These are phyloP conservation scores for Plestiodon gilberti DNA, from an alignment of 2,113 vertebrate genomes.

Conservation along the genomic window DNA sequence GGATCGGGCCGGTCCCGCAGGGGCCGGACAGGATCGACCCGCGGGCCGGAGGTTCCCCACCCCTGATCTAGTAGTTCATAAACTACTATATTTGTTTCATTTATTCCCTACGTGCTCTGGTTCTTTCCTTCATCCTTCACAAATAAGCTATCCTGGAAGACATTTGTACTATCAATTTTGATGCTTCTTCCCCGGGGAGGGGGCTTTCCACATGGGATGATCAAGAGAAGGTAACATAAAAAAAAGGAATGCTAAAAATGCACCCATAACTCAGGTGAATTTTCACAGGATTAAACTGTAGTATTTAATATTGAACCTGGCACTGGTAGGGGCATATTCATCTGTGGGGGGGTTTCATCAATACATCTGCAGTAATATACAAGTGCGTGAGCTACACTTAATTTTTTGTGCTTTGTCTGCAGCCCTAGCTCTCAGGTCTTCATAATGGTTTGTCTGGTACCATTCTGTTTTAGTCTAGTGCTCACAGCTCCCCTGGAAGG, in stretches of 20 bases:
- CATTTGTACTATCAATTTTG: neutral
- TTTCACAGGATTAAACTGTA: neutral
- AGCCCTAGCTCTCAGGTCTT: neutral
- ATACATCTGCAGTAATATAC: neutral
- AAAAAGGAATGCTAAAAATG: neutral
- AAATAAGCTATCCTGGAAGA: neutral
- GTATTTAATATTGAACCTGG: neutral
- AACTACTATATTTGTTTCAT: too few relatives aligned
- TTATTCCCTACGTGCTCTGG: neutral
- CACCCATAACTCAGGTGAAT: neutral
- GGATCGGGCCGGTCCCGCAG: too few relatives aligned
- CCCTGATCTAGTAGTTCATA: too few relatives aligned
- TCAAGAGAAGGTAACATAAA: neutral
- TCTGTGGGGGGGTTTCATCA: neutral
- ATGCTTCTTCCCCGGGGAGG: neutral
- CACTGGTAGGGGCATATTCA: neutral
- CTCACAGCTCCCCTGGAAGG: neutral
- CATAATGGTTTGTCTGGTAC: neutral
- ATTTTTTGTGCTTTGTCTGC: neutral
- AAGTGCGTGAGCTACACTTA: neutral
- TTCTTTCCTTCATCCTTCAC: neutral
- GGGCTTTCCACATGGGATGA: neutral
- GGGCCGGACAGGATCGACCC: too few relatives aligned
- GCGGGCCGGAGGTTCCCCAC: too few relatives aligned
- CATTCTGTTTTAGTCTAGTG: neutral